These are phyloP conservation scores for Eilema depressum DNA, from an alignment of 2,888 invertebrate species.

Conservation along the genomic window DNA sequence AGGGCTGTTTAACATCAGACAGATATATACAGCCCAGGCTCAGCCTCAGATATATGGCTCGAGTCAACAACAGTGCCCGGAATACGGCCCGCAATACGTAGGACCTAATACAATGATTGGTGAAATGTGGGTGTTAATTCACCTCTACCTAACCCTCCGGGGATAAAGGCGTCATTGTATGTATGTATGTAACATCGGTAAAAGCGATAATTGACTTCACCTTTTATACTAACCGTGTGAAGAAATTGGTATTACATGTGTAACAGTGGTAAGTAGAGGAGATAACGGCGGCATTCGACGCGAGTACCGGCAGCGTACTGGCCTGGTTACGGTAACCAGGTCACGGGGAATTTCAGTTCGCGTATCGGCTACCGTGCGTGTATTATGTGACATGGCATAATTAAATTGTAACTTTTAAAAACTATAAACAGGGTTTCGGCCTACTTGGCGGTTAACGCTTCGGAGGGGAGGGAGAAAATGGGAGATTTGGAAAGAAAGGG, in stretches of 20 bases:
- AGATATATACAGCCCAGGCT: too few relatives aligned
- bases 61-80: too few relatives aligned
- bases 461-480: background rate
- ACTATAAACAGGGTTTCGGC: background rate
- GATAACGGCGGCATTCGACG: constrained; percentile 60
- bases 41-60: too few relatives aligned
- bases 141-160: too few relatives aligned
- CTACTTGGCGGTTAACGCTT: background rate
- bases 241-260: constrained; percentile 21
- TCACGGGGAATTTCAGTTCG: constrained; percentile 62
- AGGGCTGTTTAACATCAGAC: too few relatives aligned
- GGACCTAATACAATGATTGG: too few relatives aligned
- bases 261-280: constrained; percentile 49
- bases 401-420: constrained; percentile 48
- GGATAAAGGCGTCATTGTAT: too few relatives aligned
- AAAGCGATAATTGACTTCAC: background rate
- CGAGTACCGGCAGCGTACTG: constrained; percentile 49
- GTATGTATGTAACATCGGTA: too few relatives aligned
- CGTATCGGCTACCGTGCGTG: constrained; percentile 52
- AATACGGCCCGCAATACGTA: too few relatives aligned
- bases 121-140: too few relatives aligned
- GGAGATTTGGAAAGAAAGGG: background rate
- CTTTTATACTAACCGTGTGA: background rate
- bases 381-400: constrained; percentile 66
- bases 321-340: constrained; percentile 68